Base-by-base conservation (phyloP, 2,888 invertebrate species). In the Apodemia zela region DNA sequence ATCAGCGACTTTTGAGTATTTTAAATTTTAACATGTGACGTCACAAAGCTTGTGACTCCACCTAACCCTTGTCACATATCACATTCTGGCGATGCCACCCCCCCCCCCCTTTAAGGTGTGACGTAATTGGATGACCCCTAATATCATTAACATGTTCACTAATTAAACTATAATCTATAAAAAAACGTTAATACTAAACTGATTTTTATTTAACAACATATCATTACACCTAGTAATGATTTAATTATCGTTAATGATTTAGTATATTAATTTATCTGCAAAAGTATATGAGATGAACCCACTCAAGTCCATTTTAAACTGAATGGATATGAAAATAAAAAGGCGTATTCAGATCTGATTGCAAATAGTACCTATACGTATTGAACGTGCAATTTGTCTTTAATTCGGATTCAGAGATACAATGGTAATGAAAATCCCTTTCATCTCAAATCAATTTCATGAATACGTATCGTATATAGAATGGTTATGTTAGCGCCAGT, bases 391-490 rank as follows among this genome's bases (percentile, higher is more conserved):
- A 73, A 74, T 75, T 73, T 73, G 75, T 74, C 73, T 74, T 73
- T 75, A 75, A 75, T 75, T 75, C 73, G 73, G 72, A 73, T 71
- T 68, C 69, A 68, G 64, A 66, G 69, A 71, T 72, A 73, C 75
- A 77, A 73, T 74, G 68, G 69, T 70, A 70, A 71, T 72, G 73
- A 69, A 70, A 72, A 73, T 70, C 75, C 29, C 77, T 86, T 85
- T 85, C 82, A 84, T 82, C 78, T 78, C 78, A 75, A 84, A 85
- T 85, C 80, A 83, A 69, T 84, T 82, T 82, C 78, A 79, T 81
- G 82, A 80, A 82, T 84, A 80, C 72, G 74, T 78, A 80, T 61
- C 66, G 64, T 64, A 64, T 49, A 68, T 63, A 68, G 66, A 60
- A 66, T 80, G 80, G 69, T 69, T 75, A 71, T 73, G 69, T 72